Base-by-base conservation (phyloP, 1,140 invertebrate genomes). In the Anastrepha ludens region DNA sequence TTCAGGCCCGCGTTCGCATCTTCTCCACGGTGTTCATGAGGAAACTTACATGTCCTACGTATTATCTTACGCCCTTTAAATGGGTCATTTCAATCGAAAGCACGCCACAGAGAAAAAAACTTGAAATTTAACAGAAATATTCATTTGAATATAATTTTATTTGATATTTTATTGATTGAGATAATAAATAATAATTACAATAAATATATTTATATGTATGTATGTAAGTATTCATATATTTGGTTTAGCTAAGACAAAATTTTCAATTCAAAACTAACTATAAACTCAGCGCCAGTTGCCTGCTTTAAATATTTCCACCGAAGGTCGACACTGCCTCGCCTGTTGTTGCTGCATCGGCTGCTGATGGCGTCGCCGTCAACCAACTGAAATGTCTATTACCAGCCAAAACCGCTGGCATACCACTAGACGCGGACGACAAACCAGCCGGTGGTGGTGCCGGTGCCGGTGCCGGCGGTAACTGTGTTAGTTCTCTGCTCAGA, bases 11-110 rank as follows among this genome's bases (percentile, higher is more conserved):
- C 90, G 89, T 8, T 90, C 91, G 5, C 64, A 88, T 8, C 70
- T 92, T 2, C 91, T 92, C 55, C 89, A 88, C 50, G 90, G 91
- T 0, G 86, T 92, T 0, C 91, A 86, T 59, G 89, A 90, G 4
- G 91, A 91, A 41, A 92, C 89, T 41, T 92, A 91, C 7, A 67
- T 92, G 87, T 88, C 91, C 0, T 91, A 91, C 29, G 89, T 90
- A 7, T 11, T 92, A 0, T 74, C 91, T 13, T 89, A 90, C 88
- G 90, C 89, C 3, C 86, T 92, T 0, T 85, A 88, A 78, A 88
- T 90, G 67, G 88, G 20, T 13, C 39, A 59, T 17, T 89, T 89
- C n/a, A 81, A 29, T 8, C 47, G 1, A 55, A 55, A 55, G 5
- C 8, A 2, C n/a, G n/a, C 2, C n/a, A 13, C 6, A 2, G 20